Percentiles rank a stretch among this genome's conserved stretches.
phyloP scores from a whole-genome alignment of 1,140 invertebrate genomes.

The Campoletis sonorensis region DNA sequence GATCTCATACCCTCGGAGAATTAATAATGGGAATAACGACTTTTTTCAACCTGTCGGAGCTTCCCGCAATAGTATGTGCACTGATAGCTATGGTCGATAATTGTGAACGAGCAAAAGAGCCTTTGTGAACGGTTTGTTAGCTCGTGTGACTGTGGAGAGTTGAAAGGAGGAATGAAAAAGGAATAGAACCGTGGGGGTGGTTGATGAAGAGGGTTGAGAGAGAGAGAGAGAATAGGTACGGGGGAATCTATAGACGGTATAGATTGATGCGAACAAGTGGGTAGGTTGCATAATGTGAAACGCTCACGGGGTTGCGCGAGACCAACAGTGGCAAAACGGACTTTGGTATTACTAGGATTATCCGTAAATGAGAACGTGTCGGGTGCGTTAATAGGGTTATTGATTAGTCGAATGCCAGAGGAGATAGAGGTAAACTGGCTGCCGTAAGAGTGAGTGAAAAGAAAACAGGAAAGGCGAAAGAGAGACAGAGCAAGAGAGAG shows the following conservation, averaged over 20 bases:
- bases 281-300: conserved; percentile 30
- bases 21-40: neutral
- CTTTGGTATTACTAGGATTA: conserved; percentile 52
- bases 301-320: conserved; percentile 34
- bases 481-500: conserved; percentile 14
- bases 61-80: conserved; percentile 16
- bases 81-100: conserved; percentile 24
- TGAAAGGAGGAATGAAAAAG: conserved; percentile 9
- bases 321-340: conserved; percentile 45
- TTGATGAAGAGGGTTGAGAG: conserved; percentile 13
- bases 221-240: neutral
- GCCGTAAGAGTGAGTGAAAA: neutral
- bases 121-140: conserved; percentile 12
- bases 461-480: conserved; percentile 9
- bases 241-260: conserved; percentile 6
- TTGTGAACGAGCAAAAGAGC: conserved; percentile 31
- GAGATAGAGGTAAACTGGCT: conserved; percentile 21
- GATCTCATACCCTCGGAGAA: conserved; percentile 12
- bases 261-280: conserved; percentile 41
- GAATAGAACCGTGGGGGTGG: conserved; percentile 15
- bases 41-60: conserved; percentile 43
- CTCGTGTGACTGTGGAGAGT: neutral
- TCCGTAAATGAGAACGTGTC: conserved; percentile 55
- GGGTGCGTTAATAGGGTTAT: conserved; percentile 61
- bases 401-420: conserved; percentile 57